Evolutionary conservation across 2,888 invertebrate species (phyloP), one percentile per base, ranked within the genome.

Genomic region (Helobdella robusta): DNA sequence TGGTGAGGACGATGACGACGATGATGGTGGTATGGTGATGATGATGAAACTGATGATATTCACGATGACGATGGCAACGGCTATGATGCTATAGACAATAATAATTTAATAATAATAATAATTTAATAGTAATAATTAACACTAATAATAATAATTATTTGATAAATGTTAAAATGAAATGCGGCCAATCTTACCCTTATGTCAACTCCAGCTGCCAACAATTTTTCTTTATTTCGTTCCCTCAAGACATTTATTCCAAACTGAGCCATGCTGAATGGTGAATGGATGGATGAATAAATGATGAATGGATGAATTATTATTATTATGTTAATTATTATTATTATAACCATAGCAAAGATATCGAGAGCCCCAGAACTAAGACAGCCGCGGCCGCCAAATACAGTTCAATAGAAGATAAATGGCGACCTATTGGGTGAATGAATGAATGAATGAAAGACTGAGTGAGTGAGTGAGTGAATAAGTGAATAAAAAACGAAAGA

Each of bases 311-410:
- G 25, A 5, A 23, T 23, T 23, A 18, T 48, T 5, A 48, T 48
- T 5, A 48, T 3, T 1, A 48, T 4, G 20, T 8, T 48, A 23
- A 48, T 48, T 48, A 18, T 48, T 56, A 30, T 56, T 30, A 56
- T 56, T 56, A 56, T 56, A n/a, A 56, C 56, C 56, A 56, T 4
- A 56, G 23, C 1, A n/a, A 30, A 8, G 56, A 56, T 30, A 30
- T 8, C n/a, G 56, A 6, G 28, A 56, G 28, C 8, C 56, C 56
- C 28, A 56, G 2, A 28, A 56, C 25, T 11, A 56, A 32, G 28
- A 56, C 32, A 28, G 30, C 8, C 1, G 25, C 56, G 4, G 56
- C 56, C 8, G 56, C 32, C n/a, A 56, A 30, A 32, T 56, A 56
- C 5, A 56, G 28, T 5, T 56, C 56, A 28, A 56, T 6, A 1